Base-by-base conservation (phyloP, 2,888 invertebrate species). In the Coremacera marginata region DNA sequence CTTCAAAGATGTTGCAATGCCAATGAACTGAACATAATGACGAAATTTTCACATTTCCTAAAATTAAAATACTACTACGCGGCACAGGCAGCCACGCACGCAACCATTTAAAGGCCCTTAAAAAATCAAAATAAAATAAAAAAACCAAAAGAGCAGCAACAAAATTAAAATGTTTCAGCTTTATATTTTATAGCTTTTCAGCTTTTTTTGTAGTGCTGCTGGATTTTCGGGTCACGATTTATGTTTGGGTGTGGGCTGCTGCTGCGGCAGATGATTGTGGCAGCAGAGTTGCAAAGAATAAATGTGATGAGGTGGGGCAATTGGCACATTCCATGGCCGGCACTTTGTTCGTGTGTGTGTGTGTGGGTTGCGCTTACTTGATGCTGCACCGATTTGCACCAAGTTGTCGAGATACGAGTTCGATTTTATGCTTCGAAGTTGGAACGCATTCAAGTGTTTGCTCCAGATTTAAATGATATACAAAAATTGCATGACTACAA, bases 261-360 rank as follows among this genome's bases (percentile, higher is more conserved):
- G 27, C 57, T 25, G 25, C 4, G 57, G 27, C 57, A 22, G 57
- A 60, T 22, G 57, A 27, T 25, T 27, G 57, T 44, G 57, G 14
- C 57, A 55, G 57, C 22, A 7, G 55, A 55, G 16, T n/a, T 5
- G 52, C 5, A n/a, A n/a, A 3, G 52, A 52, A 4, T 22, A 19
- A 55, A n/a, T 22, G 55, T 19, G 19, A 55, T 22, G 22, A 22
- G 55, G 55, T 22, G n/a, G 55, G 55, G n/a, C 22, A 22, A 9
- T 55, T 55, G 55, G 57, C 57, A 19, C 57, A 60, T 60, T 22
- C 57, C 11, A 25, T 27, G 57, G 57, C 8, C 57, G 25, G 11
- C 57, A 9, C 57, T 60, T 60, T 60, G 57, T 67, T 34, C 34
- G 70, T 31, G 25, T 44, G 72, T 73, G 22, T 49, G 49, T 62